Evolutionary conservation across 2,888 invertebrate genomes (phyloP).

Genomic region (Arge pagana): DNA sequence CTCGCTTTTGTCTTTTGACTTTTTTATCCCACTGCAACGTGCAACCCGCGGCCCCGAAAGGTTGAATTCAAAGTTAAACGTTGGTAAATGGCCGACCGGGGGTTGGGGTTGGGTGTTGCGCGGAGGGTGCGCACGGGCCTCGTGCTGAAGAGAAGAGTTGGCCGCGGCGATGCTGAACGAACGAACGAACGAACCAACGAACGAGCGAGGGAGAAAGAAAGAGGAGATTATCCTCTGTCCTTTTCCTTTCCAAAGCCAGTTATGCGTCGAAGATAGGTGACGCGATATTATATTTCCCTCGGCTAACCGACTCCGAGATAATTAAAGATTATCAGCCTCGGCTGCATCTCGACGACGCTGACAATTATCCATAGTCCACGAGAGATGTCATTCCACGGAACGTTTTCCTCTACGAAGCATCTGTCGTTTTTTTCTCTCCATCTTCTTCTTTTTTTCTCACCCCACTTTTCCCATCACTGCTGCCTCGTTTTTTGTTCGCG

Average conservation of each 20-base stretch:
- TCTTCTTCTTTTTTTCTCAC: no score
- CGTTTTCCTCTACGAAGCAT: no score
- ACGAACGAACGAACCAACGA: no score
- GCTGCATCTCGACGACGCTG: slow-evolving; percentile 29
- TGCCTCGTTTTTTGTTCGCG: no score
- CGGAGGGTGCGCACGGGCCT: slow-evolving; percentile 4
- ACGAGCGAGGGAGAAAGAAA: no score
- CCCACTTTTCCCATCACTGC: no score
- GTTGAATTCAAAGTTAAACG: slow-evolving; percentile 40
- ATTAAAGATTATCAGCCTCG: slow-evolving; percentile 38
- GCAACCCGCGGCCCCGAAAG: slow-evolving; percentile 27
- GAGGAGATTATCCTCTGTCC: no score
- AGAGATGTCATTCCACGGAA: no score
- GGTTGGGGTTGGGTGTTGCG: background rate
- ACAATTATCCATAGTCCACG: no score
- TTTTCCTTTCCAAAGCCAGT: no score
- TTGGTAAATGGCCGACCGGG: slow-evolving; percentile 35
- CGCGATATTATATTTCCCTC: slow-evolving; percentile 42
- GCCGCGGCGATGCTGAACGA: slow-evolving; percentile 26
- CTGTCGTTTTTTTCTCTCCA: no score
- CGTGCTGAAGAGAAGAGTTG: slow-evolving; percentile 5
- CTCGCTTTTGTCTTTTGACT: slow-evolving; percentile 37
- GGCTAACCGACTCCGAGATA: slow-evolving; percentile 33
- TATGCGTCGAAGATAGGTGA: slow-evolving; percentile 22
- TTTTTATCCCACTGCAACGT: slow-evolving; percentile 32